phyloP scores from a whole-genome alignment of 1,140 invertebrate genomes.

The Drosophila ananassae region DNA sequence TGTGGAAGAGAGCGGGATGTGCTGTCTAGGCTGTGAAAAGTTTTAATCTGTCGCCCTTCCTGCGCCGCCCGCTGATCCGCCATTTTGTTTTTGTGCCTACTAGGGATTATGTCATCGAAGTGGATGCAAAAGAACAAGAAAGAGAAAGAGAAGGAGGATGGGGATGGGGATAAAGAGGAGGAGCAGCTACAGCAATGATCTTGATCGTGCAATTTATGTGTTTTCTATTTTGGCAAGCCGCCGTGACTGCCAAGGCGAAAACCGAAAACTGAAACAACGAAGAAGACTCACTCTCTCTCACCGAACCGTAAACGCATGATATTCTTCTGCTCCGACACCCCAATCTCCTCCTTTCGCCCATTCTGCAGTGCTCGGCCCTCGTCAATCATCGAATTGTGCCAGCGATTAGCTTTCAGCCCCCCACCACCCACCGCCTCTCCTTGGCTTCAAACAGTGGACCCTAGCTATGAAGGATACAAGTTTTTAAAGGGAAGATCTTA shows the following conservation, averaged over 20 bases:
- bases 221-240: constrained; percentile 78
- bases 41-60: constrained; percentile 9
- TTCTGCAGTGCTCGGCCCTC: constrained; percentile 34
- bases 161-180: not conserved
- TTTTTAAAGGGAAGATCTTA: too few species aligned
- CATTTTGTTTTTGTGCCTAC: constrained; percentile 24
- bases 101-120: constrained; percentile 57
- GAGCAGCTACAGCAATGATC: constrained; percentile 64
- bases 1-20: constrained; percentile 1
- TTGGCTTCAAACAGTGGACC: not conserved
- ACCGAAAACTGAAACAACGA: not conserved
- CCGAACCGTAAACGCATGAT: constrained; percentile 22
- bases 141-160: not conserved
- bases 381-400: constrained; percentile 53
- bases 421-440: not conserved
- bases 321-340: not conserved
- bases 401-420: constrained; percentile 42
- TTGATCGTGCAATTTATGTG: constrained; percentile 78
- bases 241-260: constrained; percentile 66
- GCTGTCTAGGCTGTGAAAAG: not conserved
- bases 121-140: constrained; percentile 34
- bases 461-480: not conserved
- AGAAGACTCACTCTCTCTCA: constrained; percentile 20
- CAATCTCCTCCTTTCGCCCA: not conserved
- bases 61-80: not conserved